Conservation (phyloP, 2,888 invertebrate genomes). For the Craniophora ligustri region DNA sequence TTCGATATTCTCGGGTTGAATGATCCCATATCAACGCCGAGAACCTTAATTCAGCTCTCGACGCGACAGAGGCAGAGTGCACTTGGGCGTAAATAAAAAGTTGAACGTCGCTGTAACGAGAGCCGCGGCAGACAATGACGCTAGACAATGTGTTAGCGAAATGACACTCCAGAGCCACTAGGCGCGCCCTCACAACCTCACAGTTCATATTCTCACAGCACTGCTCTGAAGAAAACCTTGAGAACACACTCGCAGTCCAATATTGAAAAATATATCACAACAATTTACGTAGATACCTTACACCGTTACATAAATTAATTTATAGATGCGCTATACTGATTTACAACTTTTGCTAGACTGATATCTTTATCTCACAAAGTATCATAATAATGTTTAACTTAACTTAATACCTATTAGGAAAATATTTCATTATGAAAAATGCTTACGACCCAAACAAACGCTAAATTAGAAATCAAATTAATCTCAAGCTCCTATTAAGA, state of each 20-base stretch:
- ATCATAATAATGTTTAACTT: constrained; percentile 3
- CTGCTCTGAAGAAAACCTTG: constrained; percentile 54
- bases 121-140: constrained; percentile 81
- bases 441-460: constrained; percentile 8
- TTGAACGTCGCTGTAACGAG: constrained; percentile 84
- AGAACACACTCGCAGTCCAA: constrained; percentile 44
- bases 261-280: constrained; percentile 48
- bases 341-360: neutral
- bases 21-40: constrained; percentile 87
- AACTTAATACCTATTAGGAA: constrained; percentile 18
- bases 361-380: neutral
- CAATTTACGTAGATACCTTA: constrained; percentile 24
- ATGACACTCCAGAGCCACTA: constrained; percentile 80
- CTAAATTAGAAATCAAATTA: constrained; percentile 30
- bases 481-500: constrained; percentile 28
- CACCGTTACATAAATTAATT: neutral
- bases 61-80: constrained; percentile 83
- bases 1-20: constrained; percentile 87
- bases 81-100: constrained; percentile 88
- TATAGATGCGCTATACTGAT: neutral
- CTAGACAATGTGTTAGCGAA: constrained; percentile 85
- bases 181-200: constrained; percentile 72
- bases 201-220: constrained; percentile 61
- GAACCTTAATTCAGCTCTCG: constrained; percentile 87
- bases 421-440: constrained; percentile 16